Evolutionary conservation across 2,888 invertebrate genomes (phyloP).

Genomic region (Notocelia uddmanniana): DNA sequence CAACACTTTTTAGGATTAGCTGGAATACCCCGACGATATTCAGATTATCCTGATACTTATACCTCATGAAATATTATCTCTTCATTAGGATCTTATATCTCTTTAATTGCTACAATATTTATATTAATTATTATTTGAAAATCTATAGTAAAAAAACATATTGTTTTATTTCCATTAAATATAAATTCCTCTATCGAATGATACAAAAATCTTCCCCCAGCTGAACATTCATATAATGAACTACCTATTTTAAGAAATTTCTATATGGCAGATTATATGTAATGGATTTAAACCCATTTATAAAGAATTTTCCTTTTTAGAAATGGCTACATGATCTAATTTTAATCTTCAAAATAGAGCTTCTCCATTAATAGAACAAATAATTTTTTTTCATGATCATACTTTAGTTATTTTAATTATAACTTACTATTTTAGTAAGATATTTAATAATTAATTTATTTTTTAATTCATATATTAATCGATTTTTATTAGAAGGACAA

Average conservation of each 20-base stretch:
- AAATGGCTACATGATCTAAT: conserved; percentile 87
- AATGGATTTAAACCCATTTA: conserved; percentile 89
- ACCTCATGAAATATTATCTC: conserved; percentile 89
- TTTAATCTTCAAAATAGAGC: conserved; percentile 86
- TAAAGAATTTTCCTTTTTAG: conserved; percentile 87
- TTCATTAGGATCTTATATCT: conserved; percentile 88
- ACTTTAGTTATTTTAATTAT: conserved; percentile 86
- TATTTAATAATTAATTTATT: conserved; percentile 85
- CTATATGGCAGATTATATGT: conserved; percentile 86
- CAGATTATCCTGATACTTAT: conserved; percentile 89
- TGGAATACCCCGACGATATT: conserved; percentile 90
- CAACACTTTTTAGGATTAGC: conserved; percentile 88
- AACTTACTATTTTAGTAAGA: conserved; percentile 86
- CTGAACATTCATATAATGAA: conserved; percentile 87
- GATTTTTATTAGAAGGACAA: conserved; percentile 86
- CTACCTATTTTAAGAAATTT: conserved; percentile 85
- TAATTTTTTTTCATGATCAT: conserved; percentile 88
- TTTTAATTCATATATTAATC: conserved; percentile 85
- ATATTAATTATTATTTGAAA: conserved; percentile 88
- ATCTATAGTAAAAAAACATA: conserved; percentile 83
- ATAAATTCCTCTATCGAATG: conserved; percentile 87
- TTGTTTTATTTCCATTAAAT: conserved; percentile 79
- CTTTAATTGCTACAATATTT: conserved; percentile 84
- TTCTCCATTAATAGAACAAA: conserved; percentile 88
- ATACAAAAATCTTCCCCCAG: conserved; percentile 84